Base-by-base conservation (phyloP, 2,888 invertebrate species). In the Ophraella communa region DNA sequence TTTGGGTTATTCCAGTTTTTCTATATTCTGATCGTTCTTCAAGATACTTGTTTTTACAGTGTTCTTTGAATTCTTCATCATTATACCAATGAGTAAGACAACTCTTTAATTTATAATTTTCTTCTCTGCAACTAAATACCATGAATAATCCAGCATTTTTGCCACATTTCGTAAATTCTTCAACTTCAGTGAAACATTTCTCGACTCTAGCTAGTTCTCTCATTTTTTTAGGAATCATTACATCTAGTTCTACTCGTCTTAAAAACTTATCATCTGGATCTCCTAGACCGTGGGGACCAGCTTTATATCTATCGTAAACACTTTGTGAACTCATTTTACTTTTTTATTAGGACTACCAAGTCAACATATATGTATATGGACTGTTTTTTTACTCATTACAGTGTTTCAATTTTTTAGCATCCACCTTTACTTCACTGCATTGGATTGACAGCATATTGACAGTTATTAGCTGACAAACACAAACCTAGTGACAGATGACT, bases 151-250 rank as follows among this genome's bases (percentile, higher is more conserved):
- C 84, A 2, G 84, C 86, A 42, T 80, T 79, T 79, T 90, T 91
- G 75, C 94, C 93, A 78, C 94, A 94, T 51, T 88, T 83, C 33
- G 87, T 85, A 76, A 91, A 91, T 52, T 90, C 87, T 77, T 85
- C 81, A 0, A 94, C 93, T 84, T 91, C 90, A 70, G 87, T 81
- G 0, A 78, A 66, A 81, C 98, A 98, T 80, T 95, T 93, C 75
- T 92, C 91, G 11, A 77, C 78, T 79, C 89, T 92, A 0, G 95
- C 92, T 73, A 88, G 89, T 21, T 94, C 93, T 71, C 96, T 87
- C 85, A 98, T 91, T 76, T 92, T 88, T 82, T 95, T 93, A 0
- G 96, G 94, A 78, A 98, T 92, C 70, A 96, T 79, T 17, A 98
- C 90, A 78, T 96, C 94, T 18, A 83, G 83, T 83, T 98, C 98